Conservation (phyloP, 2,888 invertebrate genomes). For the Alviniconcha strummeri region DNA sequence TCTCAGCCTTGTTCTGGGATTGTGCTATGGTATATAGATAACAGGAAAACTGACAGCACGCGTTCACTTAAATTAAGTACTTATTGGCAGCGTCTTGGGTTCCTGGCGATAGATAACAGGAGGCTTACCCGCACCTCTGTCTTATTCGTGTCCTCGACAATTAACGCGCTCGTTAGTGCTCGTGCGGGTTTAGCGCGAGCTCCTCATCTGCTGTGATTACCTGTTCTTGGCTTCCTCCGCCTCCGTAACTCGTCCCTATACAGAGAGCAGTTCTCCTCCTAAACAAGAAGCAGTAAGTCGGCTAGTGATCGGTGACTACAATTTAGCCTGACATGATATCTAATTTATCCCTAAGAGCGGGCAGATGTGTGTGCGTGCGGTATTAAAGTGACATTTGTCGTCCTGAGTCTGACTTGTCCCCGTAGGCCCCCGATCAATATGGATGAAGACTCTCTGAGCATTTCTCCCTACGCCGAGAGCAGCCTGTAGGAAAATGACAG, state of each 20-base stretch:
- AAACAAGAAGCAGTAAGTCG: conserved; percentile 13
- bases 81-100: background rate
- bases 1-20: no score
- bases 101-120: background rate
- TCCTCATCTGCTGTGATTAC: conserved; percentile 1
- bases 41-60: no score
- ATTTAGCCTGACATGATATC: conserved; percentile 28
- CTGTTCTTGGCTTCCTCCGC: background rate
- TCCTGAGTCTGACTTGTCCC: background rate
- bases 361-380: conserved; percentile 15
- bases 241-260: background rate
- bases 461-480: background rate
- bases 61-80: no score
- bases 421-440: background rate
- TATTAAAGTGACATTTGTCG: conserved; percentile 31
- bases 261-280: background rate
- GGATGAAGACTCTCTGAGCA: no score
- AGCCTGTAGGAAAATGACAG: background rate
- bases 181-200: background rate
- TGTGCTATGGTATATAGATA: no score
- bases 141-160: background rate
- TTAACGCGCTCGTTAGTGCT: background rate
- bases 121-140: background rate
- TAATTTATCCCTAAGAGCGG: background rate
- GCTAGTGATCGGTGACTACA: background rate